phyloP scores from a whole-genome alignment of 1,140 invertebrate genomes.

The Oryzaephilus surinamensis region DNA sequence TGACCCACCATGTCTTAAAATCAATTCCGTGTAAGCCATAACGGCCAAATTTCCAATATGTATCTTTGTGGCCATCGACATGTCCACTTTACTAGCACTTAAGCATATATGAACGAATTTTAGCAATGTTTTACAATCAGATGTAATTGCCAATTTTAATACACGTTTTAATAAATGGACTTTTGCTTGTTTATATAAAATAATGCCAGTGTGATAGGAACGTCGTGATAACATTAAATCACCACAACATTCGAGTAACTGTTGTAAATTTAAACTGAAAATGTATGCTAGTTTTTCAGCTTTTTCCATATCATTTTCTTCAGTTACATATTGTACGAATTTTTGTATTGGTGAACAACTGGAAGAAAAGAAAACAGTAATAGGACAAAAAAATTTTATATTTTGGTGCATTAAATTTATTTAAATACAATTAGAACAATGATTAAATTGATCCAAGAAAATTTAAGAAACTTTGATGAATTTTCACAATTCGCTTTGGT shows the following conservation, averaged over 20 bases:
- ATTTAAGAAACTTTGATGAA: no score
- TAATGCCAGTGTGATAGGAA: conserved; percentile 52
- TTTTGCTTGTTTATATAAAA: conserved; percentile 62
- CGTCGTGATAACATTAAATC: conserved; percentile 55
- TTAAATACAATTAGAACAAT: no score
- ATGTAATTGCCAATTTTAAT: conserved; percentile 60
- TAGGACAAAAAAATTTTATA: not conserved
- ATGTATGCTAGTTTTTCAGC: conserved; percentile 44
- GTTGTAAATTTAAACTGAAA: conserved; percentile 57
- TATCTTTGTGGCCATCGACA: conserved; percentile 50
- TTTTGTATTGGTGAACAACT: conserved; percentile 52
- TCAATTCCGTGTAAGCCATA: conserved; percentile 53
- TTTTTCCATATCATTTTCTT: conserved; percentile 43
- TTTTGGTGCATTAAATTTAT: no score
- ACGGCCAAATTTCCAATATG: conserved; percentile 59
- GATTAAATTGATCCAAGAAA: no score
- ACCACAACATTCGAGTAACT: conserved; percentile 60
- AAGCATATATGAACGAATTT: conserved; percentile 50
- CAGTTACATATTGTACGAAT: conserved; percentile 54
- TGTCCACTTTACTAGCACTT: conserved; percentile 43
- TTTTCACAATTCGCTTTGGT: no score
- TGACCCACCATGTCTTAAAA: conserved; percentile 37
- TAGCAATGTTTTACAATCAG: conserved; percentile 57
- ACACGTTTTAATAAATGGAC: conserved; percentile 56
- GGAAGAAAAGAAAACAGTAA: conserved; percentile 14